phyloP scores from a whole-genome alignment of 2,113 vertebrate genomes.

The Setophaga coronata region DNA sequence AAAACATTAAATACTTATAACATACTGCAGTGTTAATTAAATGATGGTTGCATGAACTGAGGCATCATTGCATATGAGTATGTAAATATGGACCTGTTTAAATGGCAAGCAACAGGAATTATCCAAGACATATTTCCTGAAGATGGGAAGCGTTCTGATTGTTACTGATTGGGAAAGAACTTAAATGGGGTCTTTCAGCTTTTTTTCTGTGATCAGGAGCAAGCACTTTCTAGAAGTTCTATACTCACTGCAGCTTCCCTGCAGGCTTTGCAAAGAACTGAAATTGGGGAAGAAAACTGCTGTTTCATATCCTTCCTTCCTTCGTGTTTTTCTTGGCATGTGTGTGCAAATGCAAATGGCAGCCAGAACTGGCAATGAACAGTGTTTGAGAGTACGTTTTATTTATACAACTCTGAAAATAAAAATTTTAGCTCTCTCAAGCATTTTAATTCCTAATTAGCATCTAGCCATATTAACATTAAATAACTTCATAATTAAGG shows the following conservation, averaged over 20 bases:
- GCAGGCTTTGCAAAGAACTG: background rate
- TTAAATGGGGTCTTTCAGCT: background rate
- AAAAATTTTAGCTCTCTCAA: background rate
- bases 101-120: background rate
- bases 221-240: background rate
- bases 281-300: background rate
- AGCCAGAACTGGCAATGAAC: background rate
- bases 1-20: background rate
- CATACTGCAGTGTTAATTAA: background rate
- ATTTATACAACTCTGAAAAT: background rate
- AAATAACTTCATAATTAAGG: background rate
- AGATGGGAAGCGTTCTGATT: rapidly evolving
- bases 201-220: background rate
- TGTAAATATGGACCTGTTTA: background rate
- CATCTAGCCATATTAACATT: background rate
- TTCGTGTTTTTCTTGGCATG: background rate
- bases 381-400: background rate
- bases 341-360: background rate
- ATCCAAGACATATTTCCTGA: background rate
- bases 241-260: background rate
- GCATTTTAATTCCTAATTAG: background rate
- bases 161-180: background rate
- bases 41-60: background rate
- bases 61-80: rapidly evolving
- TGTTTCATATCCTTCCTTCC: background rate